Conservation (phyloP, 1,140 invertebrate genomes). For the Lutraria rhynchaena region DNA sequence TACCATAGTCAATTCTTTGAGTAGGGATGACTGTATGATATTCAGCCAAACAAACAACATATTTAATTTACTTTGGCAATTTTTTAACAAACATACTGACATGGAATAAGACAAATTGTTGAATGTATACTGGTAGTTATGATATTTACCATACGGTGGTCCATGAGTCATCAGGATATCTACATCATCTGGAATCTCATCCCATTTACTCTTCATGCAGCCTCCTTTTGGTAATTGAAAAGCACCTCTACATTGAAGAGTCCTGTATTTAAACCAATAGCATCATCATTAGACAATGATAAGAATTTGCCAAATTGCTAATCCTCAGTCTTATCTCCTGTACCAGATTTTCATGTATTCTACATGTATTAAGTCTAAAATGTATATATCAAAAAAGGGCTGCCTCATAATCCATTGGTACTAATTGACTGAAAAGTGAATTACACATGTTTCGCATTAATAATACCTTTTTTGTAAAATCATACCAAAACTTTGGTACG, state of each 20-base stretch:
- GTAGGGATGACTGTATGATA: no score
- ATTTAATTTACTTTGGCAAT: no score
- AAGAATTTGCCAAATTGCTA: not conserved
- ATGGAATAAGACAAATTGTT: conserved; percentile 2
- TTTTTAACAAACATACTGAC: no score
- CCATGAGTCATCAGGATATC: conserved; percentile 90
- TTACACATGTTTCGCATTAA: no score
- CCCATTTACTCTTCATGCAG: conserved; percentile 87
- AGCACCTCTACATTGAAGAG: conserved; percentile 86
- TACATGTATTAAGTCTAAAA: not conserved
- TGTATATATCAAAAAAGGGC: not conserved
- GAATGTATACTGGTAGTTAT: no score
- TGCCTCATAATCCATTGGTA: not conserved
- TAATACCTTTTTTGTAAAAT: no score
- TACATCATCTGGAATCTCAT: conserved; percentile 88
- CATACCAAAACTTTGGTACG: no score
- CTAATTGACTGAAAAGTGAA: no score
- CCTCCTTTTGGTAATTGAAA: conserved; percentile 85
- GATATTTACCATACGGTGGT: conserved; percentile 69
- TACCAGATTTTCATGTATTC: not conserved
- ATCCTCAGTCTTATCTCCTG: not conserved
- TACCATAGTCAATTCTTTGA: no score
- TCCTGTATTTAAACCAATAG: not conserved
- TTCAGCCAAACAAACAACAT: no score
- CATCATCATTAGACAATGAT: not conserved